Evolutionary conservation across 2,888 invertebrate species (phyloP).

Genomic region (Troglohyphantes excavatus): DNA sequence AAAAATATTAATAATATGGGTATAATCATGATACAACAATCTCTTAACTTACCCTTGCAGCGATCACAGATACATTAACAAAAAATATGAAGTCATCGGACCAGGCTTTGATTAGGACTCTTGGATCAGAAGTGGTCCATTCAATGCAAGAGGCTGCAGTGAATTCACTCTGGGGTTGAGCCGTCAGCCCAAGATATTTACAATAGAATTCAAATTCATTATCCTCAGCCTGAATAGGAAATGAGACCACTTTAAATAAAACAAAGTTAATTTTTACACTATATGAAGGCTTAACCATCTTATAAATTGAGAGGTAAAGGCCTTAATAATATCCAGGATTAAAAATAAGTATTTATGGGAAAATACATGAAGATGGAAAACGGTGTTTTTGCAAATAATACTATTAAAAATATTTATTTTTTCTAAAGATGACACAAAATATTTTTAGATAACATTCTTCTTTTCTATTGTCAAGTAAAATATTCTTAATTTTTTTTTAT

Average conservation of each 20-base stretch:
- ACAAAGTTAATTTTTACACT: no score
- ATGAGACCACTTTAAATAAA: no score
- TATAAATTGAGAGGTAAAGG: no score
- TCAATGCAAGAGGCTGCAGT: slow-evolving; percentile 75
- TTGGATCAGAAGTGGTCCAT: slow-evolving; percentile 79
- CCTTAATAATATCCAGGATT: not conserved
- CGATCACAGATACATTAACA: slow-evolving; percentile 85
- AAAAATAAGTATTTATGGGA: not conserved
- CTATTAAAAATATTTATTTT: no score
- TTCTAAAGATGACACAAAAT: no score
- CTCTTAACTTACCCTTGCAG: slow-evolving; percentile 84
- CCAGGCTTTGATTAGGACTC: slow-evolving; percentile 85
- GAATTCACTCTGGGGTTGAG: slow-evolving; percentile 10
- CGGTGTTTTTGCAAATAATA: no score
- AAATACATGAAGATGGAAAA: not conserved
- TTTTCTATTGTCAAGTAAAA: no score
- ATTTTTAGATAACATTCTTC: no score
- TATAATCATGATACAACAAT: not conserved
- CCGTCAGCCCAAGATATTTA: slow-evolving; percentile 80
- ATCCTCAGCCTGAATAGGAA: slow-evolving; percentile 63
- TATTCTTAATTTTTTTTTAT: no score
- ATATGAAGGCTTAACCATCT: no score
- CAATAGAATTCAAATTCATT: slow-evolving; percentile 81
- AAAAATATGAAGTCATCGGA: slow-evolving; percentile 87
- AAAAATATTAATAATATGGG: no score